These are phyloP conservation scores for Bolinopsis microptera DNA, from an alignment of 37 sponge, comb jelly and placozoan species.

Conservation along the genomic window DNA sequence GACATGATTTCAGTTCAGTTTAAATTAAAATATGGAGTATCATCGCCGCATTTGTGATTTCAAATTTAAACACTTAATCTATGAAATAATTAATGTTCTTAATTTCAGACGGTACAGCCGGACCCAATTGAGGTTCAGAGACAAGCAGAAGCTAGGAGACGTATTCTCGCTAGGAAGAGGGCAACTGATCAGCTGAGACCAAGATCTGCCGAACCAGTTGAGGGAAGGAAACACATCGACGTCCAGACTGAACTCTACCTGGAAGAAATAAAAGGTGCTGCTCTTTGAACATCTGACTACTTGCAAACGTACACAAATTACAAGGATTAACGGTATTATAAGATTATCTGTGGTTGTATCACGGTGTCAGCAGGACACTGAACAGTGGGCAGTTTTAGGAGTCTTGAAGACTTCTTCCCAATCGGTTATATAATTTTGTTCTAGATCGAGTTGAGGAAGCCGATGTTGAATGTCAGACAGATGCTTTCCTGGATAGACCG, in stretches of 20 bases:
- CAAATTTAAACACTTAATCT: no score
- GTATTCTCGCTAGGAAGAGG: conserved; percentile 79
- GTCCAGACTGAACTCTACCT: conserved; percentile 98
- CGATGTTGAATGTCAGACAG: conserved; percentile 91
- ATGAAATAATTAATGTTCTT: no score
- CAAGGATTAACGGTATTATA: no score
- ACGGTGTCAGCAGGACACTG: no score
- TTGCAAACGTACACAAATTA: no score
- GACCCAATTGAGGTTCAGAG: conserved; percentile 91
- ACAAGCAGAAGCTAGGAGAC: conserved; percentile 86
- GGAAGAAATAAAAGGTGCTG: conserved; percentile 80
- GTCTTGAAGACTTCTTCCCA: no score
- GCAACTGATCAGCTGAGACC: conserved; percentile 78
- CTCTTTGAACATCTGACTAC: background rate
- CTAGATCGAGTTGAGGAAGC: conserved; percentile 87
- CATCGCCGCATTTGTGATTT: no score
- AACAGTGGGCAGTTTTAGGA: no score
- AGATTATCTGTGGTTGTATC: no score
- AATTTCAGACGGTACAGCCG: conserved; percentile 82
- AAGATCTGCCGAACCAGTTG: conserved; percentile 86
- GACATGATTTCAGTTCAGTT: no score
- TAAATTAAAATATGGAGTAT: no score
- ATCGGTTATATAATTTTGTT: no score
- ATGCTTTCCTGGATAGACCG: conserved; percentile 95
- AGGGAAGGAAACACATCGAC: conserved; percentile 91